Percentiles rank a stretch among this genome's conserved stretches.
phyloP scores from a whole-genome alignment of 2,113 vertebrate species.

The Lasiurus borealis region DNA sequence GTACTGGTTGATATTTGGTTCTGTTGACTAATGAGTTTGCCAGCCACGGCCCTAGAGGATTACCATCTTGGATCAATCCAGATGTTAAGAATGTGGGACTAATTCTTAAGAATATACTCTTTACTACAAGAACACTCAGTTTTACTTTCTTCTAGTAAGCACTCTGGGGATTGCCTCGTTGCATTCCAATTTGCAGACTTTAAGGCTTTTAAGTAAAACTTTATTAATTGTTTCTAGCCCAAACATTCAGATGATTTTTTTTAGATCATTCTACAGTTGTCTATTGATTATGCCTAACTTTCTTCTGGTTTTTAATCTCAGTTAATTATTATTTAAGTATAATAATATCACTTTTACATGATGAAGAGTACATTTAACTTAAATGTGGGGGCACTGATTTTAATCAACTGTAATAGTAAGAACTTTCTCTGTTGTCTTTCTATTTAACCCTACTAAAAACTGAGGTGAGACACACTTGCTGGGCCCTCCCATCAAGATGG shows the following conservation, averaged over 20 bases:
- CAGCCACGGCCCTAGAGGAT: no score
- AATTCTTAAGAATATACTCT: no score
- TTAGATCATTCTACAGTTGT: background rate
- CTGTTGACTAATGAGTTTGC: no score
- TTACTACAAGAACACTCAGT: no score
- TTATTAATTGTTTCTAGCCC: no score
- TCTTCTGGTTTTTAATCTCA: slow-evolving; percentile 26
- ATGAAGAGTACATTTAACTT: background rate
- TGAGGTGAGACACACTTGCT: background rate
- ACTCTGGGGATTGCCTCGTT: no score
- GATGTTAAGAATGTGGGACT: no score
- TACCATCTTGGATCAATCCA: no score
- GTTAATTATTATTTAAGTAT: background rate
- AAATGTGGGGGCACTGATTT: background rate
- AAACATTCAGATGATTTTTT: background rate
- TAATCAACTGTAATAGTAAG: slow-evolving; percentile 6
- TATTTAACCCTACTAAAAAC: slow-evolving; percentile 62
- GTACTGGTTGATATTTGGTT: no score
- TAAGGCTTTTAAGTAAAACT: no score
- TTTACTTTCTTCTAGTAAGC: no score
- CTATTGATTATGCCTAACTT: background rate
- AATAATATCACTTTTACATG: slow-evolving; percentile 12
- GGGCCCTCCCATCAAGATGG: background rate
- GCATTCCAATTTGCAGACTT: no score
- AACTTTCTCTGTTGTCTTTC: background rate